Evolutionary conservation across 2,797 vertebrate species (phyloP).

Genomic region (Schizopygopsis malacanthus): DNA sequence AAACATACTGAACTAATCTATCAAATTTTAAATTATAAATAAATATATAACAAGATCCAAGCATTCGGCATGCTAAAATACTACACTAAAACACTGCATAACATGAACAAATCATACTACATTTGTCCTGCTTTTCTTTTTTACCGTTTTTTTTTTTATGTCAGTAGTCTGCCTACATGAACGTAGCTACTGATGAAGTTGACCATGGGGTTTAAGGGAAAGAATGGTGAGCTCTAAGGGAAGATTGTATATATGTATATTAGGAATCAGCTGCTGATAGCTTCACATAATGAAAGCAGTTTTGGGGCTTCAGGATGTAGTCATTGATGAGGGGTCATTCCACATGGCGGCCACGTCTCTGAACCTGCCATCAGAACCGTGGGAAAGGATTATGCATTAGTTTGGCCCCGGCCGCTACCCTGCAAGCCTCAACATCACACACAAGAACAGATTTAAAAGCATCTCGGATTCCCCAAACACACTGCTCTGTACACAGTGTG

Average conservation of each 20-base stretch:
- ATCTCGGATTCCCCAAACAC: conserved; percentile 12
- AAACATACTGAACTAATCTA: conserved; percentile 64
- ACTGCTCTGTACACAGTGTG: conserved; percentile 4
- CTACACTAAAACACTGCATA: conserved; percentile 63
- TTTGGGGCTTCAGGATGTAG: conserved; percentile 80
- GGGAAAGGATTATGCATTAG: conserved; percentile 77
- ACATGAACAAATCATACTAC: conserved; percentile 65
- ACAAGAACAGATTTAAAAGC: conserved; percentile 51
- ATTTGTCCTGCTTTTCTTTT: conserved; percentile 36
- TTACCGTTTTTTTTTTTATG: conserved; percentile 33
- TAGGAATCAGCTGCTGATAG: conserved; percentile 65
- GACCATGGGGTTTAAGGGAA: conserved; percentile 55
- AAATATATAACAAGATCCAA: conserved; percentile 62
- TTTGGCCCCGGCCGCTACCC: conserved; percentile 55
- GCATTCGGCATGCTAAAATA: conserved; percentile 72
- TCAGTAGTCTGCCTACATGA: conserved; percentile 57
- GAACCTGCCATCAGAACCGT: conserved; percentile 80
- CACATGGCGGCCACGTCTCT: conserved; percentile 84
- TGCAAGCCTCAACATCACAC: conserved; percentile 54
- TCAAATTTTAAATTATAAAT: conserved; percentile 62
- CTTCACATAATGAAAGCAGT: conserved; percentile 70
- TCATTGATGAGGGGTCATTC: conserved; percentile 83
- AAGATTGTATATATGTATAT: conserved; percentile 63
- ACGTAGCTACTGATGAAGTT: conserved; percentile 60
- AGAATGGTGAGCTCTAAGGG: conserved; percentile 57